Base-by-base conservation (phyloP, 2,888 invertebrate species). In the Amorpha juglandis region DNA sequence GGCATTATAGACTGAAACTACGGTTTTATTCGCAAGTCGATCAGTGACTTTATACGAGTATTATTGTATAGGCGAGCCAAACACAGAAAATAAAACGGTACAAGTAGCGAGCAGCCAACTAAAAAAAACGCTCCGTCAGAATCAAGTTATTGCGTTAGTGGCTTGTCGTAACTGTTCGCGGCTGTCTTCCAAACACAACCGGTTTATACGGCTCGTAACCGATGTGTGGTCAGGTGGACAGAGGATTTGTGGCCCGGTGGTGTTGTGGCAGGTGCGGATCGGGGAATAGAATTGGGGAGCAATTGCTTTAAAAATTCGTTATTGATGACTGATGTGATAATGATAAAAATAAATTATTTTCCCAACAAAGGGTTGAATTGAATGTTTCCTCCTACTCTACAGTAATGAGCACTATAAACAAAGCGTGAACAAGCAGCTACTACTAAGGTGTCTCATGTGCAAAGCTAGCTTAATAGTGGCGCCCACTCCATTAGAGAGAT, bases 161-260 rank as follows among this genome's bases (percentile, higher is more conserved):
- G 35, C 33, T 58, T 11, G 52, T 16, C 1, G 58, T 42, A 42
- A 55, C 55, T 38, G 55, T 38, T 38, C 11, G 38, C 38, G 55
- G n/a, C 19, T 38, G 38, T 38, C 6, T 58, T 16, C 38, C 38
- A 12, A 42, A 21, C 55, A 8, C 55, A 35, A 55, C 55, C 55
- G 55, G 55, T 55, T 55, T 35, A 9, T 14, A n/a, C n/a, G 9
- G 1, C 11, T n/a, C 58, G 14, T 19, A 38, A 7, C 38, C 58
- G 58, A 58, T 58, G 58, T 38, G 55, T 38, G 58, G 58, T 58
- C 38, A 58, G 42, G 42, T 58, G 58, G 58, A 42, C 55, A 19
- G 50, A 19, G 19, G 38, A 11, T 38, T 55, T 35, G 55, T 58
- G 58, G 42, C 38, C 58, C 16, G 19, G 16, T 19, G 16, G 42